Evolutionary conservation across 1,140 invertebrate genomes (phyloP).

Genomic region (Heliconius hermathena): DNA sequence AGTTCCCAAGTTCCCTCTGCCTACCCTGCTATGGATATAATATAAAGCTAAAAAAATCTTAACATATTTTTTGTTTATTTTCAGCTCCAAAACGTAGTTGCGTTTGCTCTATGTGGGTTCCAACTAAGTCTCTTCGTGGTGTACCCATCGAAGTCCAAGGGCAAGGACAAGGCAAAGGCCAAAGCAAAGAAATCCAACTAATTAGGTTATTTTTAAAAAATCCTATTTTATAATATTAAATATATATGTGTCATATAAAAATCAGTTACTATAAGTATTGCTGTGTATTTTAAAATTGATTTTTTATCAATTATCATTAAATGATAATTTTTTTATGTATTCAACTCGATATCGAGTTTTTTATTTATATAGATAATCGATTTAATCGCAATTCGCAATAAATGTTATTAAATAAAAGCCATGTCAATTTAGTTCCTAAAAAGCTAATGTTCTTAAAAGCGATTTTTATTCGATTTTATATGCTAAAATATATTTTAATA

Average conservation of each 20-base stretch:
- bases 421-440: neutral
- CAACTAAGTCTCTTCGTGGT: slow-evolving; percentile 87
- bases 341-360: neutral
- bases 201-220: slow-evolving; percentile 1
- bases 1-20: too few species aligned
- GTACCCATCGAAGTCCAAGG: slow-evolving; percentile 83
- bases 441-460: neutral
- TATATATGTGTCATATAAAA: neutral
- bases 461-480: neutral
- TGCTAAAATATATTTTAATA: too few species aligned
- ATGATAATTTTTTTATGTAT: neutral
- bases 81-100: slow-evolving; percentile 87
- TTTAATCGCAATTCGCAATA: neutral
- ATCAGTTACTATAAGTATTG: neutral
- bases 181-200: slow-evolving; percentile 71
- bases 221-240: neutral
- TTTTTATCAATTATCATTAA: neutral
- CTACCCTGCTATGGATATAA: too few species aligned
- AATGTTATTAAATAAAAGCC: neutral
- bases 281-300: neutral
- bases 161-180: slow-evolving; percentile 55
- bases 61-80: slow-evolving; percentile 50
- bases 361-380: neutral
- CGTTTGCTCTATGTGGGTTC: slow-evolving; percentile 82
- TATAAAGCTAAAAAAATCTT: too few species aligned